Evolutionary conservation across 2,888 invertebrate species (phyloP).

Genomic region (Blomia tropicalis): DNA sequence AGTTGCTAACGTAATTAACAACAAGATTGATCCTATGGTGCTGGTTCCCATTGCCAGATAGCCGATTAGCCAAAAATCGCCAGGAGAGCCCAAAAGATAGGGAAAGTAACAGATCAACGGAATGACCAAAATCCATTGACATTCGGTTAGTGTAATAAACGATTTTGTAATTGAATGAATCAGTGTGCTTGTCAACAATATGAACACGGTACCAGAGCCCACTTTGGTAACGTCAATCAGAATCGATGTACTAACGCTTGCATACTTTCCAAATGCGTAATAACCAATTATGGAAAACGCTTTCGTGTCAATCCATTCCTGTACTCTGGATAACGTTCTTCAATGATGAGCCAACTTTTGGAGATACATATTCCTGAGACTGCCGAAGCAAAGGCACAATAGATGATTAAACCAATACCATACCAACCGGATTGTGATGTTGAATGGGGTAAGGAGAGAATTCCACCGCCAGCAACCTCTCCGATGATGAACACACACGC

Average conservation of each 20-base stretch:
- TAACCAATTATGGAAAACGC: not conserved
- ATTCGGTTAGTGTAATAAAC: slow-evolving; percentile 44
- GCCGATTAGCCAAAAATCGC: slow-evolving; percentile 68
- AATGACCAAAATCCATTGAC: slow-evolving; percentile 63
- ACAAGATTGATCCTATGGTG: slow-evolving; percentile 46
- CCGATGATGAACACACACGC: not conserved
- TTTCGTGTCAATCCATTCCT: not conserved
- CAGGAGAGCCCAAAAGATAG: slow-evolving; percentile 75
- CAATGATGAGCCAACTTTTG: not conserved
- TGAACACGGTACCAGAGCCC: slow-evolving; percentile 14
- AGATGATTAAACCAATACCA: not conserved
- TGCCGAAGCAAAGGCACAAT: not conserved
- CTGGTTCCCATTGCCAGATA: slow-evolving; percentile 48
- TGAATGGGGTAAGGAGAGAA: not conserved
- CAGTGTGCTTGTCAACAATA: slow-evolving; percentile 10
- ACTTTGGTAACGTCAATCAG: slow-evolving; percentile 6
- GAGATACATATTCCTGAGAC: not conserved
- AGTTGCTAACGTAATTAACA: slow-evolving; percentile 45
- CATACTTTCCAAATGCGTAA: not conserved
- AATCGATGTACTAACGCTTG: not conserved
- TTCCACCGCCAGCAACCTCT: not conserved
- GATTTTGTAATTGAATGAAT: not conserved
- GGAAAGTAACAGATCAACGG: slow-evolving; percentile 58
- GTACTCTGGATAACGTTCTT: not conserved
- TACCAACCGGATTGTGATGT: not conserved